phyloP scores from a whole-genome alignment of 2,797 vertebrate genomes.

The Sebastes itinus region DNA sequence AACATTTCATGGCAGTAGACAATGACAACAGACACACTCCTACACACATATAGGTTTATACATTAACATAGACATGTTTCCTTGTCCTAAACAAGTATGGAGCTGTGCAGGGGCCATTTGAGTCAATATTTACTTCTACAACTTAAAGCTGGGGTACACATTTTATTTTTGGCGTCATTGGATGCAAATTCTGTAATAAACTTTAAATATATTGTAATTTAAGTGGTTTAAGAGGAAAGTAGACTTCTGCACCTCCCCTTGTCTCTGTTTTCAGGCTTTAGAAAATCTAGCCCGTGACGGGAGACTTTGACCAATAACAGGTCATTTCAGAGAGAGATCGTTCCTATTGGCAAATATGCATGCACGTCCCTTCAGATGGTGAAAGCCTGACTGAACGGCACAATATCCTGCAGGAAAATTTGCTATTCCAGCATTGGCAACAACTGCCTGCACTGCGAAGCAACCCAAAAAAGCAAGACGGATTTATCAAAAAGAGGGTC shows the following conservation, averaged over 20 bases:
- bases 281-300: neutral
- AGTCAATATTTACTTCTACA: neutral
- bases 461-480: neutral
- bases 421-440: neutral
- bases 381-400: neutral
- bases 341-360: neutral
- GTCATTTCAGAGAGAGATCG: neutral
- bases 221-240: neutral
- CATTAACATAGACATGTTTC: neutral
- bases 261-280: neutral
- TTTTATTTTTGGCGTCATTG: neutral
- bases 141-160: fast-evolving
- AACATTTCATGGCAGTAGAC: neutral
- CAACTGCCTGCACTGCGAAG: neutral
- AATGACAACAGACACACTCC: neutral
- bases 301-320: neutral
- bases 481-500: neutral
- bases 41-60: neutral
- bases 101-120: neutral
- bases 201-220: neutral
- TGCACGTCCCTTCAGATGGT: neutral
- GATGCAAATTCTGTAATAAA: neutral
- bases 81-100: neutral
- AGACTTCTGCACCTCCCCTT: neutral
- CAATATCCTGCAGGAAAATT: neutral